Base-by-base conservation (phyloP, 2,797 vertebrate species). In the Apogon hyalosoma region DNA sequence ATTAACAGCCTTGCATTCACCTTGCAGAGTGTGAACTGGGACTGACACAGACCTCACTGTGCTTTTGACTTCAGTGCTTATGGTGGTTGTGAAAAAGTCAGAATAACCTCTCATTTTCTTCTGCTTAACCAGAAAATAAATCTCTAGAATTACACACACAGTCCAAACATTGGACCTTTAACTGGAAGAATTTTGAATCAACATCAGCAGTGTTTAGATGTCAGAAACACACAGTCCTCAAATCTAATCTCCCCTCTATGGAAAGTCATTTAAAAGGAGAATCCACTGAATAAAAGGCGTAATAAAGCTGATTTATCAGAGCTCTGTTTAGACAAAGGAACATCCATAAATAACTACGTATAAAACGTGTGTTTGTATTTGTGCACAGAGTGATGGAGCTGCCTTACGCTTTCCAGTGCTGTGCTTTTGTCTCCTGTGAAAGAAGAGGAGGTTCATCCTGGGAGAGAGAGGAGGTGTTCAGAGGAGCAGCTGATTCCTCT, bases 371-470 rank as follows among this genome's bases (percentile, higher is more conserved):
- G 33, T 62, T 42, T 69, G n/a, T 70, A 53, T 55, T n/a, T 41
- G 38, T 85, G 16, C 60, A 13, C 90, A 98, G 96, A 88, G 88
- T 97, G 71, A 94, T 97, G 91, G 97, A 98, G 93, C 95, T 98
- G 88, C 96, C 97, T 1, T 97, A 96, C 45, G 94, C 97, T 60
- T 98, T 98, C 73, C 97, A 98, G 81, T 98, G 97, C 67, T 98
- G 97, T 73, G 95, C 94, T 55, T 98, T 97, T 79, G 88, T 94
- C 67, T 91, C 87, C 51, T 97, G 95, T 84, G 96, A 97, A 82
- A 93, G 92, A 83, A 73, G 52, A 89, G 89, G 83, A 90, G 70
- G 77, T 24, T 91, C 82, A 28, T 95, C 92, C 0, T 96, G 95
- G 95, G 95, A 85, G 77, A 94, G 87, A 85, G 94, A 93, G 41